Evolutionary conservation across 35 echinoderm and acorn worm species (phyloP), one percentile per base, ranked within the genome.

Genomic region (Nesometra sesokonis): DNA sequence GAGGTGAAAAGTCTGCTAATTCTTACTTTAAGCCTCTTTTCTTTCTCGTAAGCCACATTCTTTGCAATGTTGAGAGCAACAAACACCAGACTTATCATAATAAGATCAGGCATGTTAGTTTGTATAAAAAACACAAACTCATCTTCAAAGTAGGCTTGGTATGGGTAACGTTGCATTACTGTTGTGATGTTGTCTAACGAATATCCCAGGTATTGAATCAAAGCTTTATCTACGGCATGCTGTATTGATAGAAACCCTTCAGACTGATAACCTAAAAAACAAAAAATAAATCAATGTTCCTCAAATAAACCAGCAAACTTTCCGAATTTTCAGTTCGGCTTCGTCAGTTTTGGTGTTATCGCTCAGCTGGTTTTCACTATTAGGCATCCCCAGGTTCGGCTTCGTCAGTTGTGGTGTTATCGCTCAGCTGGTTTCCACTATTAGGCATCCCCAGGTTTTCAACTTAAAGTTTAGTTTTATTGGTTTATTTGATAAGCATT

Each of bases 211-310:
- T 35, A 82, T 86, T 99, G 96, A 21, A 99, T 83, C 40, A 99
- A 84, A n/a, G 96, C 96, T 86, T 92, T 94, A 82, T 94, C 92
- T 0, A 94, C 31, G 85, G 93, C 96, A 80, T 99, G 88, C 78
- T 99, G 96, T 0, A 99, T 79, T 7, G 89, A 81, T 5, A 94
- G 87, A 33, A 99, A 99, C 8, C 96, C 96, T 81, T 99, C 96
- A 35, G 87, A 82, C 87, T 90, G 89, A 39, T 99, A 99, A 67
- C 93, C 96, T 99, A 77, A 34, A 77, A 36, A 83, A 30, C 77
- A 83, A 36, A 35, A 27, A 13, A 67, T 27, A 43, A 43, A 43
- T 7, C 15, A n/a, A n/a, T n/a, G n/a, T n/a, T n/a, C n/a, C n/a
- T n/a, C n/a, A n/a, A n/a, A n/a, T n/a, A n/a, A n/a, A n/a, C n/a